A percentile compares a stretch with the other conserved stretches of the same genome.
Evolutionary conservation across 2,888 invertebrate species (phyloP).

Genomic region (Trachelus tabidus): DNA sequence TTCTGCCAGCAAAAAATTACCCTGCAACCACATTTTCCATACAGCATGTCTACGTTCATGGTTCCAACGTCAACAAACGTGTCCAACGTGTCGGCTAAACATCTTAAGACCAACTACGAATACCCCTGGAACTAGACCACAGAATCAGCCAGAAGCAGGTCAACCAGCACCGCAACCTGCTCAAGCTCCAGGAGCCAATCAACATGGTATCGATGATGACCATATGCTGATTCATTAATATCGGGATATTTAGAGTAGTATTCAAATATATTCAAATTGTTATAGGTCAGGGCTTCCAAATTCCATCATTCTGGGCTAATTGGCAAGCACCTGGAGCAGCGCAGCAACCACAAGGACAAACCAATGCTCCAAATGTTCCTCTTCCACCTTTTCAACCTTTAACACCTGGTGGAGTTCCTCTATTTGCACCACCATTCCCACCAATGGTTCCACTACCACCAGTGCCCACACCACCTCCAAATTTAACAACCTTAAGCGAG

Average conservation of each 20-base stretch:
- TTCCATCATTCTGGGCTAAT: conserved; percentile 52
- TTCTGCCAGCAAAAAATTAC: conserved; percentile 90
- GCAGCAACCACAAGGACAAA: conserved; percentile 29
- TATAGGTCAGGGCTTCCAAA: conserved; percentile 45
- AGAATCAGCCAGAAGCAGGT: conserved; percentile 55
- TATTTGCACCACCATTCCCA: conserved; percentile 70
- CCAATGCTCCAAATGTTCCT: conserved; percentile 32
- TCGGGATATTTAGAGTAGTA: neutral
- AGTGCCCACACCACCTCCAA: conserved; percentile 82
- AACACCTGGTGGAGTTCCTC: conserved; percentile 54
- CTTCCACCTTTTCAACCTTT: conserved; percentile 46
- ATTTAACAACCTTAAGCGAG: conserved; percentile 79
- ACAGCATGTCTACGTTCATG: conserved; percentile 96
- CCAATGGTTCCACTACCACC: conserved; percentile 73
- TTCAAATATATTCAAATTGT: neutral
- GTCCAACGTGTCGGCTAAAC: conserved; percentile 97
- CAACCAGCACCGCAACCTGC: conserved; percentile 50
- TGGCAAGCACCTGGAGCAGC: conserved; percentile 38
- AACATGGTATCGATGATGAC: conserved; percentile 34
- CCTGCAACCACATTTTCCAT: conserved; percentile 99
- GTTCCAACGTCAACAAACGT: conserved; percentile 99
- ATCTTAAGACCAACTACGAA: conserved; percentile 70
- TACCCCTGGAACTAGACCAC: conserved; percentile 49
- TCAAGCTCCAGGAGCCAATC: conserved; percentile 42
- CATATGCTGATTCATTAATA: neutral